phyloP scores from a whole-genome alignment of 92 coral and sea anemone genomes.

The Micromussa lordhowensis region DNA sequence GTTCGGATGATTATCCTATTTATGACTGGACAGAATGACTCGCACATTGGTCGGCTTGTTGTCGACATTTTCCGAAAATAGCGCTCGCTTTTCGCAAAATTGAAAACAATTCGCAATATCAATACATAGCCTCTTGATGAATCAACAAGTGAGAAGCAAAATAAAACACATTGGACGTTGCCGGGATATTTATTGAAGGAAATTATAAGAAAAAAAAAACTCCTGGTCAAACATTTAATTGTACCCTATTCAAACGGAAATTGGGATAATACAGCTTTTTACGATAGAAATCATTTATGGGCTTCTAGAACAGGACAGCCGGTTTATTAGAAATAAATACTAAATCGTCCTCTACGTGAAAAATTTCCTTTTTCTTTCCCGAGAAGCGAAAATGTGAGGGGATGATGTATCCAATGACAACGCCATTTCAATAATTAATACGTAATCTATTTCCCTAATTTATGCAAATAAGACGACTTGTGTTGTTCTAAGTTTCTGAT shows the following conservation, averaged over 20 bases:
- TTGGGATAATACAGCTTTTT: background rate
- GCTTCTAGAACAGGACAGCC: background rate
- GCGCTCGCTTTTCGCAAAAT: background rate
- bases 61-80: background rate
- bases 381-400: background rate
- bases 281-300: background rate
- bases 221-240: background rate
- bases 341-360: background rate
- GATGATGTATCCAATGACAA: slow-evolving; percentile 36
- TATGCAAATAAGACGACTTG: slow-evolving; percentile 26
- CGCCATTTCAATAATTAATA: slow-evolving; percentile 15
- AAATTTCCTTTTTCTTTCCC: slow-evolving; percentile 1
- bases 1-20: background rate
- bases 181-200: background rate
- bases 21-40: background rate
- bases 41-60: background rate
- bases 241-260: background rate
- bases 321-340: background rate
- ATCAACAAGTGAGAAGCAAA: slow-evolving; percentile 32
- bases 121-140: background rate
- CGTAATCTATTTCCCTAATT: slow-evolving; percentile 11
- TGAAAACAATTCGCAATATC: background rate
- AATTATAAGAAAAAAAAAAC: background rate
- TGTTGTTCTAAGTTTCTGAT: slow-evolving; percentile 40
- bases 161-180: background rate